Percentiles rank a stretch among this genome's conserved stretches.
Evolutionary conservation across 2,888 invertebrate genomes (phyloP).

Genomic region (Andricus curvator): DNA sequence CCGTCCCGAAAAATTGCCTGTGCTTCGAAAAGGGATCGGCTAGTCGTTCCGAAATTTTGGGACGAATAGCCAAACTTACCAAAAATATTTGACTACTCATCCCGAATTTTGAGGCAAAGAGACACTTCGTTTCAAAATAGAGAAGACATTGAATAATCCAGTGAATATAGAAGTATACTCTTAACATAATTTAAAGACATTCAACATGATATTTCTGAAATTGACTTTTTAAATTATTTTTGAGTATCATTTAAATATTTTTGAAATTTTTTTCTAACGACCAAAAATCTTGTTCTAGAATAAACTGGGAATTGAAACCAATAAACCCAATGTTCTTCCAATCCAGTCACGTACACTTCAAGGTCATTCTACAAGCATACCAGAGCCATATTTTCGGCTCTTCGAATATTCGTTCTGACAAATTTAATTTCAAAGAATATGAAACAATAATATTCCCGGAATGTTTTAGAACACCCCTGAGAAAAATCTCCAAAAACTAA

Average conservation of each 20-base stretch:
- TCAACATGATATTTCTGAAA: too few relatives aligned
- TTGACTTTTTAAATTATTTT: not conserved
- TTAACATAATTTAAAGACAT: too few relatives aligned
- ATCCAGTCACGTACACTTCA: conserved; percentile 52
- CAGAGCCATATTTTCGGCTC: not conserved
- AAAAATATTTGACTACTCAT: too few relatives aligned
- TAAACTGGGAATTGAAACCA: conserved; percentile 31
- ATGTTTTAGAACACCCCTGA: too few relatives aligned
- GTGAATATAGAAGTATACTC: too few relatives aligned
- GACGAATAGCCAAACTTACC: too few relatives aligned
- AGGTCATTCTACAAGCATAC: conserved; percentile 65
- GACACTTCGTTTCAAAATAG: not conserved
- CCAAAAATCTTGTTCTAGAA: not conserved
- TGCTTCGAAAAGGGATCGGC: too few relatives aligned
- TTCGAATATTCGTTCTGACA: conserved; percentile 40
- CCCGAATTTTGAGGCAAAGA: too few relatives aligned
- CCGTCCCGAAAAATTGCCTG: too few relatives aligned
- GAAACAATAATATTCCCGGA: not conserved
- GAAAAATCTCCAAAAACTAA: too few relatives aligned
- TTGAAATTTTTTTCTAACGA: not conserved
- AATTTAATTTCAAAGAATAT: not conserved
- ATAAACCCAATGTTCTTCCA: conserved; percentile 23
- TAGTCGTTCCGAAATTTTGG: too few relatives aligned
- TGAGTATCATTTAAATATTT: not conserved
- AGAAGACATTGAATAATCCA: not conserved